Conservation (phyloP, 2,888 invertebrate genomes). For the Pimpla rufipes region DNA sequence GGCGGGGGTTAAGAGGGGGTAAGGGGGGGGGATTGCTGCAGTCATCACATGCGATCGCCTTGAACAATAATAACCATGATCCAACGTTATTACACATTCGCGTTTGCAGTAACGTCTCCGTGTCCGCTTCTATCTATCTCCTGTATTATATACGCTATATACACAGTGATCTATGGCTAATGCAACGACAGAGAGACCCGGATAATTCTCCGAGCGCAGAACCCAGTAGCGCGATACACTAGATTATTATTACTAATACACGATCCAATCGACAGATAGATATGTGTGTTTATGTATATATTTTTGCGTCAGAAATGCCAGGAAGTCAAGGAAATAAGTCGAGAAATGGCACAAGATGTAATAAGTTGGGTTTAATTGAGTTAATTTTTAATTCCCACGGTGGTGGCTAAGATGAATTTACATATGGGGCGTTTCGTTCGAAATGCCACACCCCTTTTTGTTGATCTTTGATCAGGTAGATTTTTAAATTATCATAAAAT, state of each 20-base stretch:
- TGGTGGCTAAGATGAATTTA: not conserved
- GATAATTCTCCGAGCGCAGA: conserved; percentile 51
- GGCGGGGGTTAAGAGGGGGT: not conserved
- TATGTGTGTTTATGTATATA: not conserved
- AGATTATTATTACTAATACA: conserved; percentile 31
- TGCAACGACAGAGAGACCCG: conserved; percentile 26
- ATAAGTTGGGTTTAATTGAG: not conserved
- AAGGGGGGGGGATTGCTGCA: conserved; percentile 23
- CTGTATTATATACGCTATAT: not conserved
- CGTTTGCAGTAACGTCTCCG: conserved; percentile 62
- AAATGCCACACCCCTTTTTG: too few relatives aligned
- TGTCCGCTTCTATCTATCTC: conserved; percentile 45
- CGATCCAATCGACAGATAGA: not conserved
- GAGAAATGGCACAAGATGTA: conserved; percentile 1
- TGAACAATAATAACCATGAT: conserved; percentile 72
- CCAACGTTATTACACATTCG: conserved; percentile 70
- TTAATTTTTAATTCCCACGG: not conserved
- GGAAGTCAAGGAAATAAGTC: conserved; percentile 13
- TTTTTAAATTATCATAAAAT: too few relatives aligned
- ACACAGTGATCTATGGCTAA: conserved; percentile 6
- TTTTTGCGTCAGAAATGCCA: conserved; percentile 22
- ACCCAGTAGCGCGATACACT: not conserved
- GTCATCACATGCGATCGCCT: conserved; percentile 69
- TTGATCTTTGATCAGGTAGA: too few relatives aligned
- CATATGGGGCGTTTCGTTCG: too few relatives aligned